Evolutionary conservation across 2,888 invertebrate species (phyloP), one percentile per base, ranked within the genome.

Genomic region (Resseliella maxima): DNA sequence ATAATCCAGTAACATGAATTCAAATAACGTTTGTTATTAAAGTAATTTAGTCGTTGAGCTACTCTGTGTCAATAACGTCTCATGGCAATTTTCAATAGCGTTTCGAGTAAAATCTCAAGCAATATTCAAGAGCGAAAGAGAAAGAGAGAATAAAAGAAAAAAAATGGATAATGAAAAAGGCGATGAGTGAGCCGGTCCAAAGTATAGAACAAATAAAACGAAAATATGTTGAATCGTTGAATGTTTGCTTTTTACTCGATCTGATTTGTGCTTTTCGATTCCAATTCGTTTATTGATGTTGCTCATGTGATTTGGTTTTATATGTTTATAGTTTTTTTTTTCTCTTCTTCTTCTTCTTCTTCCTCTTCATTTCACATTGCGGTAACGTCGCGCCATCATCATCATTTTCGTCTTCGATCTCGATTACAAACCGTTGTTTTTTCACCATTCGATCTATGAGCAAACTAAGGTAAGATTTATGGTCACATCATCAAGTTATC

Each of bases 21-120:
- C 83, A 83, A 83, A 83, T 83, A 83, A 83, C 83, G 83, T 72
- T 72, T 35, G 36, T 38, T 83, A 83, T 83, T 38, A 83, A 83
- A 83, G 83, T 83, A 83, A 83, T 83, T 83, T 83, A 83, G 83
- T 83, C 38, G 83, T 83, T 18, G 27, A 72, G 21, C 83, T 38
- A 83, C 83, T 83, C 83, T n/a, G 24, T 8, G 64, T 38, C 38
- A 83, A 83, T 83, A 81, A 18, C 15, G 36, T 36, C 35, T n/a
- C 36, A 35, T 36, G 36, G 81, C 27, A 24, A 27, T n/a, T 27
- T 2, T 5, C 27, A 24, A 24, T 24, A 18, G 81, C 36, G 8
- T 12, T 27, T 35, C 81, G 35, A 8, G 36, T n/a, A 35, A 36
- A 8, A 18, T 81, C 15, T 81, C n/a, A 0, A 3, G 81, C 21